Evolutionary conservation across 1,140 invertebrate species (phyloP), one percentile per base, ranked within the genome.

Genomic region (Acyrthosiphon pisum): DNA sequence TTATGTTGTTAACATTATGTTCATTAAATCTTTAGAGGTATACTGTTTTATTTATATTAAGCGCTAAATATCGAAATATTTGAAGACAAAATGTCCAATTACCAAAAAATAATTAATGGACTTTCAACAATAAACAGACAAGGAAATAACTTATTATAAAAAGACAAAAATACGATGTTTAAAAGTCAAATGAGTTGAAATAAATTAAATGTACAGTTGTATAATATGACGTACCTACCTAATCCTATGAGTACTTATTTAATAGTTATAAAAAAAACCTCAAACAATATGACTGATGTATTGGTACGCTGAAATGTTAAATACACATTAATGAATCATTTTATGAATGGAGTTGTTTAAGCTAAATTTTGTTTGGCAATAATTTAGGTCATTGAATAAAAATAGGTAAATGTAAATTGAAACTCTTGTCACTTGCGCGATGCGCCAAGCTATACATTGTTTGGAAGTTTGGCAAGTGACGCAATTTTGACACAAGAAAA

Each of bases 351-450:
- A 37, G 18, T 37, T 23, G n/a, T 88, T 53, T 37, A 35, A 4
- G 44, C 7, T 22, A 53, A 88, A 88, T 23, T 89, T 53, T 53
- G 48, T 37, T 53, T 56, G 35, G 4, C 18, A 53, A 89, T 41
- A 60, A 90, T 90, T 90, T 41, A 60, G 88, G 88, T 90, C 53
- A 90, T 60, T 14, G 37, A 60, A 90, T 90, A 60, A 60, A 90
- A 90, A 90, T 90, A 90, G 88, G 44, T 60, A 60, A 41, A 41
- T 44, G 53, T 90, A 90, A 90, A 90, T 37, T 35, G 53, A 90
- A 90, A 56, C 88, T 90, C 23, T 41, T 30, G 50, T 35, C 50
- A 88, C 87, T 23, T 23, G 35, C 4, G 35, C 35, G 60, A 68
- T 68, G 48, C 41, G 86, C 50, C 50, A 60, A 60, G 48, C 50